Base-by-base conservation (phyloP, 1,140 invertebrate genomes). In the Lepidotrigona ventralis region DNA sequence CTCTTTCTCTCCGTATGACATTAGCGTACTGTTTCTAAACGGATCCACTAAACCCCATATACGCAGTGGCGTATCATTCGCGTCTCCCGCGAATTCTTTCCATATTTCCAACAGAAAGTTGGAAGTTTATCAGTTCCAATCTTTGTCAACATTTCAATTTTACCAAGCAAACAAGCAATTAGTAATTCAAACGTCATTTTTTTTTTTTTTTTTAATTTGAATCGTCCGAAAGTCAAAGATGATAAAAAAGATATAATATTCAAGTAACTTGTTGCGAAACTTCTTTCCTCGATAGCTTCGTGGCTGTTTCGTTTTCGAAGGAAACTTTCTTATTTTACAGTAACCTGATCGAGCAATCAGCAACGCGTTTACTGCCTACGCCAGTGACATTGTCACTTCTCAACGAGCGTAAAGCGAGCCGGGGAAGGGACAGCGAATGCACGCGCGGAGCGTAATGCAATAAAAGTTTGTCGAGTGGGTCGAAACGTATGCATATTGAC, bases 401-500 rank as follows among this genome's bases (percentile, higher is more conserved):
- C 73, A 86, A 87, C 82, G 73, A 87, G 79, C 74, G 77, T 83
- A 86, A 87, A 88, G 76, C 85, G 83, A 89, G 56, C 81, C 83
- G 84, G 81, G 81, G 87, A 83, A 90, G 70, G 78, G 66, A 6
- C 79, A 77, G 64, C 79, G 68, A 83, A 89, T 88, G 90, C 89
- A 86, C 85, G 89, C 81, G 89, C 85, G 69, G 68, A 87, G 86
- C 88, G 84, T 92, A 91, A 93, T 90, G 90, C 88, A 91, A 93
- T 93, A 91, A 93, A 91, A 89, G 91, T 88, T 90, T 81, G 86
- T 90, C 91, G 90, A 92, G 91, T 92, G 90, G 92, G 88, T 90
- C 86, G 90, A 91, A 91, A 92, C 89, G 88, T 91, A 93, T 92
- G 92, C 87, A 92, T 90, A 91, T 92, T 93, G 90, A 92, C 90